Evolutionary conservation across 92 coral and sea anemone genomes (phyloP).

Genomic region (Isaurus tuberculatus): DNA sequence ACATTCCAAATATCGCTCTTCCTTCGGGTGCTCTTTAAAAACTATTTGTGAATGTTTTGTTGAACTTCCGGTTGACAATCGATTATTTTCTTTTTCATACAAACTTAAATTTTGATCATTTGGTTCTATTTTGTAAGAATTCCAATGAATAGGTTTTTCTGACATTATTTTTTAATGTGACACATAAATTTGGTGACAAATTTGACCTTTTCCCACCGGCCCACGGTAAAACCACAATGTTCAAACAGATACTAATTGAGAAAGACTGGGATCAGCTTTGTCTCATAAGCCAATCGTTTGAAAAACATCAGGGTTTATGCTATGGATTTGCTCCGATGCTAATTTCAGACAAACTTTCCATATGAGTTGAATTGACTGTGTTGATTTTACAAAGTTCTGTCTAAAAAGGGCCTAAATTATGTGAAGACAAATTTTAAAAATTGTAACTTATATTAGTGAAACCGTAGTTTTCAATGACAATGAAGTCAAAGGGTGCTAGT

Average conservation of each 20-base stretch:
- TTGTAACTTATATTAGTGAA: background rate
- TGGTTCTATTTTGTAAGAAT: too few species aligned
- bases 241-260: constrained; percentile 1
- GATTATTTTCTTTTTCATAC: background rate
- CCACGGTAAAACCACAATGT: background rate
- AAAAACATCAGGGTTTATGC: background rate
- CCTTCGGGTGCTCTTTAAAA: background rate
- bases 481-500: constrained; percentile 17
- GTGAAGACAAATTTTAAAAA: constrained; percentile 14
- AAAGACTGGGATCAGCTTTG: constrained; percentile 39
- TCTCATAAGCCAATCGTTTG: background rate
- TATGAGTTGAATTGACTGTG: background rate
- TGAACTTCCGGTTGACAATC: constrained; percentile 38
- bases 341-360: background rate
- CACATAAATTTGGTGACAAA: too few species aligned
- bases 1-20: constrained; percentile 22
- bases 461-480: constrained; percentile 7
- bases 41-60: background rate
- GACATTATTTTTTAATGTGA: background rate
- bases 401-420: background rate
- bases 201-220: background rate
- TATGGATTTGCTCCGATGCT: constrained; percentile 1
- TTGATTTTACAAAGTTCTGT: background rate
- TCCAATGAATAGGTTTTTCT: too few species aligned
- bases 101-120: background rate